Conservation (phyloP, 1,140 invertebrate genomes). For the Schlechtendalia chinensis region DNA sequence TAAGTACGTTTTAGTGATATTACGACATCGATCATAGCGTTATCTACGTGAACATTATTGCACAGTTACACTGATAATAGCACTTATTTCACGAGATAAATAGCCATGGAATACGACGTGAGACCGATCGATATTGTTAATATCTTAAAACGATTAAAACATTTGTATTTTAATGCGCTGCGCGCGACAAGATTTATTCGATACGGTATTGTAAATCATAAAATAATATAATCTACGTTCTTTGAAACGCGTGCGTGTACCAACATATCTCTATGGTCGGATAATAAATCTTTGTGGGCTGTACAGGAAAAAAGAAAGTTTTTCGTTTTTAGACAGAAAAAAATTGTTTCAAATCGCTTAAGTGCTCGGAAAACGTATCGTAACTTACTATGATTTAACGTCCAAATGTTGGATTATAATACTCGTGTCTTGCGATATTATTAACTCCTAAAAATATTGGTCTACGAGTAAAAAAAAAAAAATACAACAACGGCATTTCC, state of each 20-base stretch:
- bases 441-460: conserved; percentile 18
- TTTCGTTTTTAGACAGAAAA: conserved; percentile 1
- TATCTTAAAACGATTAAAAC: not conserved
- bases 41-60: too few species aligned
- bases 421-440: not conserved
- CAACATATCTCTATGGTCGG: conserved; percentile 20
- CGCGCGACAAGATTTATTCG: not conserved
- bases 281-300: not conserved
- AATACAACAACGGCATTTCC: not conserved
- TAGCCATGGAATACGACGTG: too few species aligned
- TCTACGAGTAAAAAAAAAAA: not conserved
- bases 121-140: too few species aligned
- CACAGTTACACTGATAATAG: too few species aligned
- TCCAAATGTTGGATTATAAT: conserved; percentile 27
- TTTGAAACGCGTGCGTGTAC: not conserved
- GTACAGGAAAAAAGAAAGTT: conserved; percentile 8
- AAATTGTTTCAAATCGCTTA: conserved; percentile 44
- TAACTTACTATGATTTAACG: conserved; percentile 36
- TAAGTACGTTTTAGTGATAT: too few species aligned
- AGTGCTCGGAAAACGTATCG: conserved; percentile 13
- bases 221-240: not conserved
- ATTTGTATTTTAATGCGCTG: not conserved
- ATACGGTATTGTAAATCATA: conserved; percentile 17
- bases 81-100: too few species aligned
- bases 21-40: too few species aligned